Evolutionary conservation across 2,888 invertebrate genomes (phyloP), one percentile per base, ranked within the genome.

Genomic region (Allolobophora icterica): DNA sequence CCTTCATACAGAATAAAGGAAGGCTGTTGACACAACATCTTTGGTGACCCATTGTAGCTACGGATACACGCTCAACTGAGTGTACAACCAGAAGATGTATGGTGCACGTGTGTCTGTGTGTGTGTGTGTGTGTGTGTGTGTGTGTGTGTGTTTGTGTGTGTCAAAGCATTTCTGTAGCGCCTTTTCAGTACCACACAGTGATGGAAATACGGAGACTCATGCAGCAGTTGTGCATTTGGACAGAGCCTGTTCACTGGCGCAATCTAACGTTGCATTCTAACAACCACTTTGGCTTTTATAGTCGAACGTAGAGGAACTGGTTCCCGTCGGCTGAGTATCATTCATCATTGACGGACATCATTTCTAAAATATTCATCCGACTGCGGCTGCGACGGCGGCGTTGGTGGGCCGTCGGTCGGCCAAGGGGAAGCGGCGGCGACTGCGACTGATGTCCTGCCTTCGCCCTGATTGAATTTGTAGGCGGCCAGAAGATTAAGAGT

Each of bases 401-500:
- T 17, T 5, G 42, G 42, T 42, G 42, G 42, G n/a, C n/a, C n/a
- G n/a, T n/a, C 42, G 4, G 42, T 42, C 42, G 42, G 52, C 24
- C 1, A 21, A 5, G 52, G 19, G 30, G 3, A 17, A 13, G 58
- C 17, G 58, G 71, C 6, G 11, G 71, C 30, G 13, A 1, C 52
- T 8, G 71, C n/a, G 71, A 30, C 71, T 24, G 71, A n/a, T n/a
- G 71, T 71, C 71, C 71, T 71, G n/a, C 71, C 30, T 71, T 24
- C 52, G 21, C 8, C 52, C 71, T 71, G 71, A 71, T 71, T 71
- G 71, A 71, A 71, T 71, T 71, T 71, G 71, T 71, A 71, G 71
- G 71, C 71, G 71, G 71, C n/a, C 71, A 71, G 71, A 71, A 71
- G 71, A 71, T 71, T 71, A 71, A 71, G 71, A 71, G 71, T 71